Evolutionary conservation across 2,797 vertebrate genomes (phyloP), one percentile per base, ranked within the genome.

Genomic region (Phoeniculus purpureus): DNA sequence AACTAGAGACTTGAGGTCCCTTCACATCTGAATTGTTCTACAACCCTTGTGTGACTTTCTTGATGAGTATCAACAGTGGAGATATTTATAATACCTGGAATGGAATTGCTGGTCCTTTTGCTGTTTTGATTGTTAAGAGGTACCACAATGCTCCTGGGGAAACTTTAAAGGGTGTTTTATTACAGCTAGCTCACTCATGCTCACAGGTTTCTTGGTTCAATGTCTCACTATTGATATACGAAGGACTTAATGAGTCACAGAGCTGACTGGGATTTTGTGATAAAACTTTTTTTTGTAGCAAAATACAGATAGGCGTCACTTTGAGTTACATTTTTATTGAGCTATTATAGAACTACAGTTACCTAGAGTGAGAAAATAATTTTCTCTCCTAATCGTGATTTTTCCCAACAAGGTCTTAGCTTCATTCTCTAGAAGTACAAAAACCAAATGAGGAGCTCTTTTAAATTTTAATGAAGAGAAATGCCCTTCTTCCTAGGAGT

Each of bases 381-480:
- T 90, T 92, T 88, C 59, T 93, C 45, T 83, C 60, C 52, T 79
- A 91, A 79, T 86, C 60, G 73, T 72, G 50, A 59, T 88, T 92
- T 37, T 85, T 91, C 71, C 34, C 59, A 92, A 85, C 45, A 92
- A 92, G 23, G 27, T 92, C 73, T 83, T 85, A 81, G 78, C 89
- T 92, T 91, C 67, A 75, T 62, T 83, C 55, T 72, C 32, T 71
- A 72, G 43, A 85, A 64, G 48, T 59, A 79, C 29, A 87, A 88
- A 88, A 92, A 94, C 50, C 62, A 91, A 81, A 85, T 66, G 72
- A 71, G 59, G 60, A 83, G 75, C 34, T 26, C 65, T 89, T 93
- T 87, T 62, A 75, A 74, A 92, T 84, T 86, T 92, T 88, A 87
- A 87, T 92, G 67, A 84, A 73, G 59, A 91, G 74, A 88, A 88